Evolutionary conservation across 1,140 invertebrate species (phyloP).

Genomic region (Cydia pomonella): DNA sequence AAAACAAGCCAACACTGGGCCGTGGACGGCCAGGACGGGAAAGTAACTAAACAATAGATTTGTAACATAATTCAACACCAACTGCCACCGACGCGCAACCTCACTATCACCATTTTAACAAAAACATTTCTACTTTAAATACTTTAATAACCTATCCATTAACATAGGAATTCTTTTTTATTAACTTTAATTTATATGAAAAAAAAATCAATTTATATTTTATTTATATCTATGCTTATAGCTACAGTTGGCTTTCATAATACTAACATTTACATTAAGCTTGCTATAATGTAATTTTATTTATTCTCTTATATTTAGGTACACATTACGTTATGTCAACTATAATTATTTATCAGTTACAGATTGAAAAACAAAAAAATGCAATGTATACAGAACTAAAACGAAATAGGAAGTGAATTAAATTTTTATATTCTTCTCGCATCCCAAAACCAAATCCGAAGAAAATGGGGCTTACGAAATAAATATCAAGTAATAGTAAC

Average conservation of each 20-base stretch:
- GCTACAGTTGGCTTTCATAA: slow-evolving; percentile 76
- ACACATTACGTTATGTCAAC: neutral
- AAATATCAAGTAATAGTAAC: neutral
- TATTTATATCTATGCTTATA: slow-evolving; percentile 44
- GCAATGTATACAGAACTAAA: neutral
- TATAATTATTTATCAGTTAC: slow-evolving; percentile 8
- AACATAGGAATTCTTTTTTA: no score
- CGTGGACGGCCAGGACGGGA: neutral
- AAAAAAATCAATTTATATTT: neutral
- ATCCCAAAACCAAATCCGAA: neutral
- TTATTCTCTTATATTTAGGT: slow-evolving; percentile 25
- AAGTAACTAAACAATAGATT: slow-evolving; percentile 52
- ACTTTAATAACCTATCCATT: slow-evolving; percentile 45
- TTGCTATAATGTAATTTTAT: neutral
- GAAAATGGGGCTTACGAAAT: neutral
- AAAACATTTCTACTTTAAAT: slow-evolving; percentile 41
- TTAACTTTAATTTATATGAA: no score
- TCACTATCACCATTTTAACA: slow-evolving; percentile 46
- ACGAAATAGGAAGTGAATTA: neutral
- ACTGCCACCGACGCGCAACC: slow-evolving; percentile 49
- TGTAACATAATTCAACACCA: slow-evolving; percentile 50
- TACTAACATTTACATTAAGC: slow-evolving; percentile 54
- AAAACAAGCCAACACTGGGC: slow-evolving; percentile 54
- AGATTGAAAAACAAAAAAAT: neutral
- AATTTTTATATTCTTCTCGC: neutral